Evolutionary conservation across 1,140 invertebrate species (phyloP), one percentile per base, ranked within the genome.

Genomic region (Pomacea maculata): DNA sequence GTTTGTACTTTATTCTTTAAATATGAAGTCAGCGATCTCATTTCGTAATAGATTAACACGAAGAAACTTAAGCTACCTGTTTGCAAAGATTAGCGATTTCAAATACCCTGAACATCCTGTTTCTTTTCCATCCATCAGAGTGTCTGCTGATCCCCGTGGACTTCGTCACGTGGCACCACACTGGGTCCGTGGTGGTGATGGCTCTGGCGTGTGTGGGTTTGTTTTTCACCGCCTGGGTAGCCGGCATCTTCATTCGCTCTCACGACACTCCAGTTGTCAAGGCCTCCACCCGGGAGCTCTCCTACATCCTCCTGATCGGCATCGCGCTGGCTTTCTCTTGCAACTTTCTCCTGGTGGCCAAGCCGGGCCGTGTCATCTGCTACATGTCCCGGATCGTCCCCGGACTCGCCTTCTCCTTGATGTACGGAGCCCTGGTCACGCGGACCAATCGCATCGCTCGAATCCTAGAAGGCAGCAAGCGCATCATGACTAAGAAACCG

Each of bases 381-480:
- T 93, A 94, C 21, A 84, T 96, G 14, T 93, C 94, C 52, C 92
- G 95, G 76, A 92, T 95, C 64, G 90, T 96, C 82, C 95, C 95
- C 0, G 95, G 95, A 8, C 92, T 97, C 67, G 94, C 94, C 67
- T 96, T 97, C 86, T 94, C 95, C 0, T 95, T 96, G 91, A 96
- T 97, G 82, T 97, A 96, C 89, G 95, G 95, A 0, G 94, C 95
- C 10, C 90, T 97, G 19, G 93, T 97, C 7, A 96, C 95, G 7
- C 96, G 96, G 92, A 97, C 96, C 0, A 97, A 97, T 90, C 92
- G 96, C 75, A 97, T 97, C 64, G 95, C 95, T 0, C 90, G 96
- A 25, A 96, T 97, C 84, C 92, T 97, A 63, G 95, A 95, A 17
- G 95, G 95, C 2, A 95, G 94, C 73, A 96, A 96, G 88, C 91